phyloP scores from a whole-genome alignment of 2,888 invertebrate genomes.

The Philereme vetulata region DNA sequence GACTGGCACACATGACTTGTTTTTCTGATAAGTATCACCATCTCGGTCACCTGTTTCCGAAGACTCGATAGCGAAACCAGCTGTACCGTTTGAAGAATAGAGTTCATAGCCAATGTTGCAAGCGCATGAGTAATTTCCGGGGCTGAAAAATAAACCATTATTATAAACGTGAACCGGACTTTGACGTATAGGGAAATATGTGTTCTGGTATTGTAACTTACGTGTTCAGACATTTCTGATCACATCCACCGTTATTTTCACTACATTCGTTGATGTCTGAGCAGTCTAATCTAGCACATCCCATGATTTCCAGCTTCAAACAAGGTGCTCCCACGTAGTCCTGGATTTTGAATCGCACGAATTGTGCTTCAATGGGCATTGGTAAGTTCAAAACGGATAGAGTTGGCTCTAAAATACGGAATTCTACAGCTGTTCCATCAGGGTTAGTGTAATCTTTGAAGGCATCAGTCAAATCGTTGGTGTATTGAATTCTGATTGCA shows the following conservation, averaged over 20 bases:
- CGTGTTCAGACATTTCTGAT: slow-evolving; percentile 95
- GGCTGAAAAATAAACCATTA: slow-evolving; percentile 69
- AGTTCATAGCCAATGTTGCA: slow-evolving; percentile 97
- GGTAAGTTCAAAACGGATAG: slow-evolving; percentile 95
- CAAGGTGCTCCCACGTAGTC: slow-evolving; percentile 96
- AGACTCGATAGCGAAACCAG: slow-evolving; percentile 91
- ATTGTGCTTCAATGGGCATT: slow-evolving; percentile 95
- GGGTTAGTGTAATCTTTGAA: slow-evolving; percentile 97
- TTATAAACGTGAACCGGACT: background rate
- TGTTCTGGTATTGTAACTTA: slow-evolving; percentile 53
- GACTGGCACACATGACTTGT: slow-evolving; percentile 97
- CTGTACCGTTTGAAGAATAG: slow-evolving; percentile 94
- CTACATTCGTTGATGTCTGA: slow-evolving; percentile 94
- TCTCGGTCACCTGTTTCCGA: slow-evolving; percentile 94
- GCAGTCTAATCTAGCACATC: slow-evolving; percentile 95
- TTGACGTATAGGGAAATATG: slow-evolving; percentile 1
- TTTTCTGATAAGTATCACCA: slow-evolving; percentile 94
- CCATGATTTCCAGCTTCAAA: slow-evolving; percentile 95
- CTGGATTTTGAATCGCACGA: slow-evolving; percentile 92
- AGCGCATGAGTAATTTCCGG: slow-evolving; percentile 93
- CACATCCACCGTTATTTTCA: slow-evolving; percentile 94
- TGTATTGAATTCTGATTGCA: slow-evolving; percentile 94
- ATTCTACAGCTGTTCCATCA: slow-evolving; percentile 96
- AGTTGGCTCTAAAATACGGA: slow-evolving; percentile 94
- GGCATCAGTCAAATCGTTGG: slow-evolving; percentile 93